Conservation (phyloP, 2,797 vertebrate genomes). For the Carapus acus region DNA sequence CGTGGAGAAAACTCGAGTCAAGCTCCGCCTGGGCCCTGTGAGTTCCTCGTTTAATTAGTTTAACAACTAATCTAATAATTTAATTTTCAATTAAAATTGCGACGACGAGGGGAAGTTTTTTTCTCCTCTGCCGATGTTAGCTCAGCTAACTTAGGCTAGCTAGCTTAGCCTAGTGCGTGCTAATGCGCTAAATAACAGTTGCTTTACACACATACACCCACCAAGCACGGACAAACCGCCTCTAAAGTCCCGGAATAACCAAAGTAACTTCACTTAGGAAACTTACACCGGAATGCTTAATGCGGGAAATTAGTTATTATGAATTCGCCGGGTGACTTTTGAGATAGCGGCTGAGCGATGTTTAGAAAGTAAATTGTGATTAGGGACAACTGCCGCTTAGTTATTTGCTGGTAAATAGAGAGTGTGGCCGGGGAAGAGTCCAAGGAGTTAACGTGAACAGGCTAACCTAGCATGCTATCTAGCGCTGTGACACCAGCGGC, state of each 20-base stretch:
- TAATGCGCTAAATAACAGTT: slow-evolving; percentile 64
- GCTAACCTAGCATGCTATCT: slow-evolving; percentile 65
- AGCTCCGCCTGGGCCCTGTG: slow-evolving; percentile 67
- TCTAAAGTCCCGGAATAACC: slow-evolving; percentile 43
- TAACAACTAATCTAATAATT: slow-evolving; percentile 28
- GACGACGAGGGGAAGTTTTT: slow-evolving; percentile 68
- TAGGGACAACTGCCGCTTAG: slow-evolving; percentile 34
- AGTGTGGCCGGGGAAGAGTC: slow-evolving; percentile 52
- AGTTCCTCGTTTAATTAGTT: slow-evolving; percentile 45
- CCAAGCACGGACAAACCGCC: slow-evolving; percentile 37
- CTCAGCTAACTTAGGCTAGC: slow-evolving; percentile 62
- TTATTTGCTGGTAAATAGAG: slow-evolving; percentile 55
- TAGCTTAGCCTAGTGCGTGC: slow-evolving; percentile 64
- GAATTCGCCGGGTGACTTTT: no score
- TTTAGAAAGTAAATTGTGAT: not conserved
- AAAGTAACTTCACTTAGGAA: slow-evolving; percentile 46
- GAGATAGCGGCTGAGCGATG: not conserved
- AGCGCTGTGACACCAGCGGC: slow-evolving; percentile 48
- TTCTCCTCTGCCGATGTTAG: slow-evolving; percentile 58
- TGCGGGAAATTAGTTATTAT: not conserved
- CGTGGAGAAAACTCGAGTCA: slow-evolving; percentile 53
- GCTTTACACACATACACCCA: slow-evolving; percentile 38
- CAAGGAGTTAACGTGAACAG: slow-evolving; percentile 60
- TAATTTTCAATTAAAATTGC: slow-evolving; percentile 58
- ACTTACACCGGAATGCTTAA: slow-evolving; percentile 29